Percentiles rank a stretch among this genome's conserved stretches.
Evolutionary conservation across 2,797 vertebrate genomes (phyloP).

Genomic region (Myotis myotis): DNA sequence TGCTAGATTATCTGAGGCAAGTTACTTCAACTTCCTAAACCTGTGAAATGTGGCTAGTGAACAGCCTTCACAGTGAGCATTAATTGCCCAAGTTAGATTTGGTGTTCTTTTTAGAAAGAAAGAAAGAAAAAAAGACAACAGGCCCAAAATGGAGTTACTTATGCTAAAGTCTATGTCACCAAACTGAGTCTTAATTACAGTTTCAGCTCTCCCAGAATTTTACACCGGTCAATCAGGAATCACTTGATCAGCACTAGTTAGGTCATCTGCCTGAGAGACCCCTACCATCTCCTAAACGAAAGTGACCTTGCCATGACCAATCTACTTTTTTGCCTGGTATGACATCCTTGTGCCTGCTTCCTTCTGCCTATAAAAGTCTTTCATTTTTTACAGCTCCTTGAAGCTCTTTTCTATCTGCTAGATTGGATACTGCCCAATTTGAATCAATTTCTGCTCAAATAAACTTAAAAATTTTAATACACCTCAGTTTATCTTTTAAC

Average conservation of each 20-base stretch:
- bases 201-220: neutral
- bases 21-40: neutral
- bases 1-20: neutral
- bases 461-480: neutral
- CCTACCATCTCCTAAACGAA: neutral
- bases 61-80: neutral
- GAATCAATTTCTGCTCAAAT: neutral
- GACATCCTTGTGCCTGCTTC: neutral
- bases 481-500: neutral
- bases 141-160: neutral
- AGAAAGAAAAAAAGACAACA: neutral
- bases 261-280: neutral
- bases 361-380: neutral
- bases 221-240: neutral
- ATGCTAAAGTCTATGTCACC: neutral
- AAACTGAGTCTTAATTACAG: neutral
- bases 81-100: conserved; percentile 5
- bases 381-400: neutral
- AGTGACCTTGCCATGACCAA: neutral
- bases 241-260: neutral
- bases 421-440: neutral
- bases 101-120: neutral
- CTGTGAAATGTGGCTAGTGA: neutral
- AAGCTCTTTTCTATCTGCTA: neutral
- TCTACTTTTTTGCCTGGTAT: neutral